Evolutionary conservation across 2,797 vertebrate species (phyloP), one percentile per base, ranked within the genome.

Genomic region (Melanotaenia maccullochi): DNA sequence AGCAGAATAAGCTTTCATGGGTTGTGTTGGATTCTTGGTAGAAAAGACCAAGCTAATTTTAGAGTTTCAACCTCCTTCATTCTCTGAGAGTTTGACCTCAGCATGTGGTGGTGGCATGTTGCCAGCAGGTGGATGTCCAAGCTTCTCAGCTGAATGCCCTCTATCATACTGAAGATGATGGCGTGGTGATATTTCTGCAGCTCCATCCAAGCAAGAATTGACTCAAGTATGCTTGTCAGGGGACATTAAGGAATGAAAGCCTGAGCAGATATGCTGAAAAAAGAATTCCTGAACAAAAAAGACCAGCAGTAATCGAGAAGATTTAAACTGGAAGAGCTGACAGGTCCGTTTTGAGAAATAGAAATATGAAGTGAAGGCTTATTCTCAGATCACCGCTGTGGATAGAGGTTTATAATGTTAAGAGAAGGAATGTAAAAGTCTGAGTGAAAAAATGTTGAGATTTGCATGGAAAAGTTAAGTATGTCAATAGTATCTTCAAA

Each of bases 11-110:
- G 42, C 44, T 52, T 71, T 62, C 9, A 60, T 9, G 14, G 9
- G 12, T 33, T 25, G 33, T 14, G 58, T 35, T 51, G 65, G 9
- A 64, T 65, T 54, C 13, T 56, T 68, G 55, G 51, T 38, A 38
- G 11, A 12, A 38, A 38, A 38, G 22, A 18, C 57, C 60, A 32
- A 36, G 60, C 9, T 62, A 36, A 60, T 36, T 28, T 56, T 55
- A 11, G 9, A 36, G 36, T 20, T 55, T 7, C 6, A 13, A 9
- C 36, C 3, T 55, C 59, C 55, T n/a, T 54, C 9, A 62, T 62
- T 35, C 25, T 54, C 25, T 32, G 59, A 55, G 25, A 42, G 49
- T 28, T 13, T 9, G 7, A 61, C 36, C 22, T 62, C 35, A 55
- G 24, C 24, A n/a, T 42, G 36, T 24, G 68, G 14, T 33, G 35